phyloP scores from a whole-genome alignment of 2,888 invertebrate genomes.

The Augiades crinisus region DNA sequence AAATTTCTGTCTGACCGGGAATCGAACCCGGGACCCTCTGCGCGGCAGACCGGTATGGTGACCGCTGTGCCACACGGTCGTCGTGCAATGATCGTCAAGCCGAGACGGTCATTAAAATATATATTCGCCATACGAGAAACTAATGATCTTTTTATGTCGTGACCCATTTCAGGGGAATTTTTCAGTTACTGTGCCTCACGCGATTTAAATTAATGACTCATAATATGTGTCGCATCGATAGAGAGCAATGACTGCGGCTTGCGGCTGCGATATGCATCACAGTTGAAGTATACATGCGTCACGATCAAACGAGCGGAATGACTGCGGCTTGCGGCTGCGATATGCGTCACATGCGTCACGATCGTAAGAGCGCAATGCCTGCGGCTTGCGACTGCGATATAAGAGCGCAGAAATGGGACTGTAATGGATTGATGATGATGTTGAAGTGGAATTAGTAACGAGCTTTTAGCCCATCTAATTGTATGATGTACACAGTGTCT shows the following conservation, averaged over 20 bases:
- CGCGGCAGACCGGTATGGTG: no score
- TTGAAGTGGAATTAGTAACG: no score
- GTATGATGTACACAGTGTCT: no score
- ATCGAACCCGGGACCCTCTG: no score
- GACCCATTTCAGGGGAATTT: background rate
- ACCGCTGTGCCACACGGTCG: no score
- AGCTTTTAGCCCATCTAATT: no score
- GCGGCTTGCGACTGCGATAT: background rate
- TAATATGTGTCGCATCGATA: background rate
- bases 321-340: background rate
- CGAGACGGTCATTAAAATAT: no score
- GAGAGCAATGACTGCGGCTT: background rate
- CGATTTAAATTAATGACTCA: background rate
- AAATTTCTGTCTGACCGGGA: no score
- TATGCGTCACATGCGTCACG: background rate
- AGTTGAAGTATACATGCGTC: no score
- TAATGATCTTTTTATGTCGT: background rate
- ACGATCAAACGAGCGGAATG: background rate
- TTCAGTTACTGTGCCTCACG: background rate
- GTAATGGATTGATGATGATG: no score
- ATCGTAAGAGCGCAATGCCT: background rate
- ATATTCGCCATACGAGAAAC: background rate
- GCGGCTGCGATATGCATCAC: background rate
- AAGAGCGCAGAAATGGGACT: no score
- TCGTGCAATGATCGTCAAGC: no score